phyloP scores from a whole-genome alignment of 2,113 vertebrate genomes.

The Anas platyrhynchos region DNA sequence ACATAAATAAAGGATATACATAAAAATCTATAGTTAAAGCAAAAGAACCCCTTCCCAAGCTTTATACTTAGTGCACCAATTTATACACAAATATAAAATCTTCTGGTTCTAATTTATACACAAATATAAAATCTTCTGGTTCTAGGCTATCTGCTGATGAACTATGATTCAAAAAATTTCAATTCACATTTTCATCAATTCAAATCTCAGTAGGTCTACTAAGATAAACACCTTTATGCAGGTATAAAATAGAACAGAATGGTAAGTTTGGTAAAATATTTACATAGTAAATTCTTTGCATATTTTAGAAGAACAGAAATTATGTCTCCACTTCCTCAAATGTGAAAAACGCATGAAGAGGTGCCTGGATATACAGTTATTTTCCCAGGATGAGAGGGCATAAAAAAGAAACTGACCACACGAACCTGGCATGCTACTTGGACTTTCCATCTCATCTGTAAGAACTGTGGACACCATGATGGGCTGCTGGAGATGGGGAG shows the following conservation, averaged over 20 bases:
- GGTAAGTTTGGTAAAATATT: neutral
- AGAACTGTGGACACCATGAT: conserved; percentile 87
- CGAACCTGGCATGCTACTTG: conserved; percentile 84
- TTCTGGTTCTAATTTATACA: neutral
- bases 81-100: neutral
- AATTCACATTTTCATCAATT: neutral
- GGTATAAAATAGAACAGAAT: neutral
- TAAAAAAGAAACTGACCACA: neutral
- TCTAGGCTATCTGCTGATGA: neutral
- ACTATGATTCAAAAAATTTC: neutral
- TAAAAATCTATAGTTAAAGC: neutral
- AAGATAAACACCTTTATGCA: neutral
- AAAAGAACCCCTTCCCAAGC: neutral
- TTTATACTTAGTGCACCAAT: neutral
- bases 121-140: neutral
- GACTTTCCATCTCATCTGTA: conserved; percentile 83
- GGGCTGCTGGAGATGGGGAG: conserved; percentile 86
- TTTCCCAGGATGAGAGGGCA: neutral
- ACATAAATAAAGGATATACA: neutral
- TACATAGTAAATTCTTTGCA: neutral
- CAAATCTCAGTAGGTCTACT: neutral
- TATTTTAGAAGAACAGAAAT: neutral
- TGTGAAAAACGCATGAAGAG: neutral
- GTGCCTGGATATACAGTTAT: neutral
- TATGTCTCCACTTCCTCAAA: neutral